phyloP scores from a whole-genome alignment of 2,888 invertebrate genomes.

The Orchestes rusci region DNA sequence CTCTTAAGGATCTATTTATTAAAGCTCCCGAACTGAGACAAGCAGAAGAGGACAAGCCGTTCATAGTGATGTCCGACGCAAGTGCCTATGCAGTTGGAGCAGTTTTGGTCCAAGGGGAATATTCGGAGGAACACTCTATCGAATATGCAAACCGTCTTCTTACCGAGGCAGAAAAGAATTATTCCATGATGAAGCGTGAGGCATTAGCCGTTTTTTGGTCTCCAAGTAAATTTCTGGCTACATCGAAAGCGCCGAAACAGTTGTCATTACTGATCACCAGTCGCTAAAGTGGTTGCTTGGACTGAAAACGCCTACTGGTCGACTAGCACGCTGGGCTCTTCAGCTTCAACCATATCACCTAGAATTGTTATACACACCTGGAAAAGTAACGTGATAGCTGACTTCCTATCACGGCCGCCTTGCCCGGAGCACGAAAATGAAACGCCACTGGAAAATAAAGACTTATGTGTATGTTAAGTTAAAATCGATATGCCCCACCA shows the following conservation, averaged over 20 bases:
- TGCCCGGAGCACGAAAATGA: too few species aligned
- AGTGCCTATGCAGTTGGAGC: slow-evolving; percentile 28
- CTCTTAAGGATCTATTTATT: slow-evolving; percentile 22
- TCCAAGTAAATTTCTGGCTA: slow-evolving; percentile 36
- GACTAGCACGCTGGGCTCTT: slow-evolving; percentile 42
- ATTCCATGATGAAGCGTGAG: slow-evolving; percentile 26
- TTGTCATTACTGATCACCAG: slow-evolving; percentile 42
- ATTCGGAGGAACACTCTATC: slow-evolving; percentile 24
- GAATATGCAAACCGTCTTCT: slow-evolving; percentile 31
- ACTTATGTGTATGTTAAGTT: too few species aligned
- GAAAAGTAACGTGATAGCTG: slow-evolving; percentile 20
- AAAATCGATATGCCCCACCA: too few species aligned
- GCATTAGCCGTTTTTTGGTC: slow-evolving; percentile 23
- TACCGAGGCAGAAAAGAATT: slow-evolving; percentile 27
- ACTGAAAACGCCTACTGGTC: slow-evolving; percentile 33
- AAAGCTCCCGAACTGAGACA: slow-evolving; percentile 28
- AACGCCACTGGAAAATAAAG: too few species aligned
- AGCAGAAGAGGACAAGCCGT: slow-evolving; percentile 24
- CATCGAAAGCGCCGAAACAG: slow-evolving; percentile 37
- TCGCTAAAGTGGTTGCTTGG: slow-evolving; percentile 43
- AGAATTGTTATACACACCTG: slow-evolving; percentile 16
- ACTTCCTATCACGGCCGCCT: slow-evolving; percentile 18
- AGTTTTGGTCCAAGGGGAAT: slow-evolving; percentile 26
- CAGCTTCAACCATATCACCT: slow-evolving; percentile 37
- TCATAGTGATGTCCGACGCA: slow-evolving; percentile 29